phyloP scores from a whole-genome alignment of 1,140 invertebrate species.

The Cryptotermes secundus region DNA sequence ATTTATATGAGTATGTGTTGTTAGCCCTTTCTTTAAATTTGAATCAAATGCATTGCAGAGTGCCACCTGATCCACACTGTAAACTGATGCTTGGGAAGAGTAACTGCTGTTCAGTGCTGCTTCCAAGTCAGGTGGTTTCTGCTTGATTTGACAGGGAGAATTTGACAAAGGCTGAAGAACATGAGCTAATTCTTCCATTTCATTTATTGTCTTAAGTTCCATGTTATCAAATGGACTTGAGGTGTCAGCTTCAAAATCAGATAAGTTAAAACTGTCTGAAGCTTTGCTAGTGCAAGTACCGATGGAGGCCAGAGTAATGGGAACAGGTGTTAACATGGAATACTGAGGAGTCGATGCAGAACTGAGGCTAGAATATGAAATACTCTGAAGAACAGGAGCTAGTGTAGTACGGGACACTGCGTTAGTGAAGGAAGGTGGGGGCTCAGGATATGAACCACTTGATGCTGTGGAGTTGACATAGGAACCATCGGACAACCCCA shows the following conservation, averaged over 20 bases:
- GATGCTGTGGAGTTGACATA: background rate
- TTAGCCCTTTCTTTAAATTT: background rate
- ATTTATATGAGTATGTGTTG: conserved; percentile 24
- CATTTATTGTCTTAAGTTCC: conserved; percentile 86
- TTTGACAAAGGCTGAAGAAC: conserved; percentile 52
- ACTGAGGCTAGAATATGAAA: conserved; percentile 2
- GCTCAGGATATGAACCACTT: background rate
- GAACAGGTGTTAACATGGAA: conserved; percentile 41
- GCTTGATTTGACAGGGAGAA: conserved; percentile 12
- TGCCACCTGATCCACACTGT: conserved; percentile 6
- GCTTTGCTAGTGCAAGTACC: conserved; percentile 46
- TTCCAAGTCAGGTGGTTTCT: background rate
- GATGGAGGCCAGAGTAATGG: conserved; percentile 31
- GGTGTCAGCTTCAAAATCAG: conserved; percentile 85
- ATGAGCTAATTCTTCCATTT: conserved; percentile 81
- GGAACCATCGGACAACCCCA: background rate
- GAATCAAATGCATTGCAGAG: conserved; percentile 10
- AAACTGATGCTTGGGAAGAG: background rate
- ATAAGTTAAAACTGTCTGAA: conserved; percentile 56
- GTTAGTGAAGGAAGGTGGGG: background rate
- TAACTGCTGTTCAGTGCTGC: background rate
- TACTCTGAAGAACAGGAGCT: background rate
- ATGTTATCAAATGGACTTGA: conserved; percentile 89
- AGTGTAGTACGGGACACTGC: background rate
- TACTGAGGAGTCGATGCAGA: conserved; percentile 21